These are phyloP conservation scores for Sciurus vulgaris DNA, from an alignment of 2,797 vertebrate species.

Conservation along the genomic window DNA sequence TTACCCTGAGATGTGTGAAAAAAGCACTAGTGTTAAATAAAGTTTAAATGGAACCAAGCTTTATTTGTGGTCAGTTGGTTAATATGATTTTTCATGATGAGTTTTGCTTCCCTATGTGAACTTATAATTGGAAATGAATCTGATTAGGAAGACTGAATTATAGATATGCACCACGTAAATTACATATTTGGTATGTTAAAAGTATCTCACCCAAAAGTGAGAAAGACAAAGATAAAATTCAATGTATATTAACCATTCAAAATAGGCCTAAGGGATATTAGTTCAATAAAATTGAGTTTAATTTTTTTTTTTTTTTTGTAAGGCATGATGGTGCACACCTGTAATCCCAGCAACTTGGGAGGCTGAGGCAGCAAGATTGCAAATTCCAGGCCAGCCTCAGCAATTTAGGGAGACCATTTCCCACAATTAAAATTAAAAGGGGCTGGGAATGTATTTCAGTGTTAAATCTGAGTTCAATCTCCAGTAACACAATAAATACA, in stretches of 20 bases:
- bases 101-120: background rate
- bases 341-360: too few relatives aligned
- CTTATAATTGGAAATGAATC: background rate
- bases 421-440: too few relatives aligned
- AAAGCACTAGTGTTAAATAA: background rate
- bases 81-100: background rate
- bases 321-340: too few relatives aligned
- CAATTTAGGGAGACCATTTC: too few relatives aligned
- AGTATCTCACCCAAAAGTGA: background rate
- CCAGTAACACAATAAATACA: too few relatives aligned
- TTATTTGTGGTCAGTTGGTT: background rate
- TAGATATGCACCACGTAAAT: background rate
- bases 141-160: background rate
- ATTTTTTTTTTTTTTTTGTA: background rate
- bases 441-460: too few relatives aligned
- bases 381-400: too few relatives aligned
- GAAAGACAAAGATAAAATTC: background rate
- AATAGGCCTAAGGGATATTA: background rate
- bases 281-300: background rate
- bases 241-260: background rate
- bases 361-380: too few relatives aligned
- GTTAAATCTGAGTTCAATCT: too few relatives aligned
- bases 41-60: background rate
- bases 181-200: background rate
- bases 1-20: background rate